Base-by-base conservation (phyloP, 2,888 invertebrate genomes). In the Temnothorax ravouxi region DNA sequence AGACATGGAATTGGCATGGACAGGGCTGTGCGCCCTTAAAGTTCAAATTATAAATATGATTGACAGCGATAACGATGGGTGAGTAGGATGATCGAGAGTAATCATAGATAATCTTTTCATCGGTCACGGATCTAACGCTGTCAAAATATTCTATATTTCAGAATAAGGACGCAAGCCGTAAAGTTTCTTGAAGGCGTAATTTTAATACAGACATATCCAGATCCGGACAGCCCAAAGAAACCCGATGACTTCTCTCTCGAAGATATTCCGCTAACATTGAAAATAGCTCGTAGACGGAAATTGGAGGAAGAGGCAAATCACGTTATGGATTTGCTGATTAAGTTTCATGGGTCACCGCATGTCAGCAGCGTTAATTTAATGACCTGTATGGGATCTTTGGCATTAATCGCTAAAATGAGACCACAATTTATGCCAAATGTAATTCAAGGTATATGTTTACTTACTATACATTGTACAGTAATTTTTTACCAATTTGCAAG, bases 51-150 rank as follows among this genome's bases (percentile, higher is more conserved):
- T 98, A 56, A 97, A 98, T 91, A 97, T 99, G 96, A 97, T 99
- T 85, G 99, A 99, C 94, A 98, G 98, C 91, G 99, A 99, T 91
- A 99, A 99, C 94, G 99, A 99, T 95, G 99, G 99, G 97, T 97
- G 93, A 92, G 91, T 61, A 62, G 9, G 18, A 74, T 8, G 8
- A 29, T 29, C 29, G 29, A 44, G 41, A 56, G 9, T 44, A 25
- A 54, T 15, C 0, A 6, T 34, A 41, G 21, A 0, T 54, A 21
- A 66, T 34, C 0, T 41, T 69, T 44, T 13, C 13, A 21, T 50
- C 29, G 11, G 3, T 0, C 21, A 47, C 44, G 15, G 34, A 9
- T 69, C 9, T 59, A 29, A 59, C 18, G 1, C 64, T 84, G 56
- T 15, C n/a, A 38, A 56, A 64, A 29, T 38, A 4, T 64, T 85